Conservation (phyloP, 2,797 vertebrate genomes). For the Lagocephalus sceleratus region DNA sequence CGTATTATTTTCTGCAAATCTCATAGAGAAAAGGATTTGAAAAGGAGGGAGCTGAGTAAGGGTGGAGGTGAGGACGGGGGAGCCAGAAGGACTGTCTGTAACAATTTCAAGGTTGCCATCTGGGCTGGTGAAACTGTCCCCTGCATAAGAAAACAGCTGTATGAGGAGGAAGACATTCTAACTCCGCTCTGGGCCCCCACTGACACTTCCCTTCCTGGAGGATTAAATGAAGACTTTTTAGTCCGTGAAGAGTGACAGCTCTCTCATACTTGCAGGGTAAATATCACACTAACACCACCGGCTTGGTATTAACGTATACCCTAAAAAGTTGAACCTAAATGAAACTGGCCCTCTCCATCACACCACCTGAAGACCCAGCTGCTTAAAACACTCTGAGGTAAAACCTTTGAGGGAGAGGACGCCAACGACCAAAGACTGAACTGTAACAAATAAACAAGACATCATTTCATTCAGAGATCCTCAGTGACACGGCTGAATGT, state of each 20-base stretch:
- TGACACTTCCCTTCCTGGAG: slow-evolving; percentile 38
- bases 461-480: too few species aligned
- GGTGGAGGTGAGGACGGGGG: slow-evolving; percentile 14
- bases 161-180: slow-evolving; percentile 1
- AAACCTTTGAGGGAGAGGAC: too few species aligned
- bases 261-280: too few species aligned
- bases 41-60: slow-evolving; percentile 9
- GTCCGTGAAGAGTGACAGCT: neutral
- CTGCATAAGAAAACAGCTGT: slow-evolving; percentile 19
- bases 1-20: slow-evolving; percentile 58
- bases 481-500: too few species aligned
- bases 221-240: slow-evolving; percentile 31
- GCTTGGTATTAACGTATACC: too few species aligned
- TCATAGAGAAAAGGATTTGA: slow-evolving; percentile 41
- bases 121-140: slow-evolving; percentile 43
- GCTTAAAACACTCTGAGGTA: too few species aligned
- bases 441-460: too few species aligned
- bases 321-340: too few species aligned
- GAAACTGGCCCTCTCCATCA: too few species aligned
- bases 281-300: too few species aligned
- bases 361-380: too few species aligned
- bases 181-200: slow-evolving; percentile 7
- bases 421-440: too few species aligned
- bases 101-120: slow-evolving; percentile 72
- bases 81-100: slow-evolving; percentile 40